A percentile compares a stretch with the other conserved stretches of the same genome.
These are phyloP conservation scores for Drosophila burlai DNA, from an alignment of 1,140 invertebrate genomes.

Conservation along the genomic window DNA sequence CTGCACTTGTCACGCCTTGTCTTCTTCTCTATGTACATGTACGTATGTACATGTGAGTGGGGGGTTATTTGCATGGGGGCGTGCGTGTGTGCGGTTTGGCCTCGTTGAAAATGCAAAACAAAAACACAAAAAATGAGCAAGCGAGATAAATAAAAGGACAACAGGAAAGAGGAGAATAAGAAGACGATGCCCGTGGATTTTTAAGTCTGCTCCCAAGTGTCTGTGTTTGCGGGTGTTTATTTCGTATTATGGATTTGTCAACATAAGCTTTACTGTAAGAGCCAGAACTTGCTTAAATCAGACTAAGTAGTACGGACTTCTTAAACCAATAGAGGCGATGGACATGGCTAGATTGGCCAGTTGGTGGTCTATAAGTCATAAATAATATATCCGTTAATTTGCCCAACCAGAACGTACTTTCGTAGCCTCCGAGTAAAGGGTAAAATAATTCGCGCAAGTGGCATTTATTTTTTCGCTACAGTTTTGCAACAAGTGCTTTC, in stretches of 20 bases:
- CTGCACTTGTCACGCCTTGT: constrained; percentile 81
- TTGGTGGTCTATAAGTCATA: background rate
- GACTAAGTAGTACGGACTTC: background rate
- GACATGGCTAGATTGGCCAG: too few relatives aligned
- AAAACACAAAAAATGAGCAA: constrained; percentile 69
- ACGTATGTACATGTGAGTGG: constrained; percentile 15
- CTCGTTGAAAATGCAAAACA: constrained; percentile 75
- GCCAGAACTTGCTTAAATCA: constrained; percentile 20
- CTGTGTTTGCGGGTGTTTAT: constrained; percentile 33
- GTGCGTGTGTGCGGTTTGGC: constrained; percentile 63
- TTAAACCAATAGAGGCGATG: background rate
- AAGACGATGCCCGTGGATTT: constrained; percentile 63
- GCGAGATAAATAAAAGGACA: constrained; percentile 72
- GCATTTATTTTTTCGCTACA: constrained; percentile 3
- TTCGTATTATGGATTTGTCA: constrained; percentile 32
- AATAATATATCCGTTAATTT: background rate
- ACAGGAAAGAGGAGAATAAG: constrained; percentile 14
- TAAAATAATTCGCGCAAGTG: background rate
- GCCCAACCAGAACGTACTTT: background rate
- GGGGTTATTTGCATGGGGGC: constrained; percentile 57
- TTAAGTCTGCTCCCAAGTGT: constrained; percentile 32
- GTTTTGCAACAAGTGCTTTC: constrained; percentile 67
- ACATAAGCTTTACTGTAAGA: constrained; percentile 11
- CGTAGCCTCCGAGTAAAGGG: background rate
- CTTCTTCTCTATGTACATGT: constrained; percentile 30